Conservation (phyloP, 2,797 vertebrate species). For the Crenuchus spilurus region DNA sequence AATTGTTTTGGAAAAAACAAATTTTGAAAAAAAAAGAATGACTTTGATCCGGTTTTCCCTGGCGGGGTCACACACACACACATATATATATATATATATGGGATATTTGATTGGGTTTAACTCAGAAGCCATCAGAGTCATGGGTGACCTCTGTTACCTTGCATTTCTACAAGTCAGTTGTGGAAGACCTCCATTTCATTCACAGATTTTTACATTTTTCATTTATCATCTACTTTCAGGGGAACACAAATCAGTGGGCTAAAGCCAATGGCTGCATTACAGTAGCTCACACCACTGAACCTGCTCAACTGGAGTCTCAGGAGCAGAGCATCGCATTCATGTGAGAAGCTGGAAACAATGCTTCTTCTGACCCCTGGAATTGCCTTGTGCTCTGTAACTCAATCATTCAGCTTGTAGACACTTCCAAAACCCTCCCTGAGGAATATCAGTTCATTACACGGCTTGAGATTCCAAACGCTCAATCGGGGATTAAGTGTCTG, state of each 20-base stretch:
- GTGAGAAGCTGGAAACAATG: slow-evolving; percentile 7
- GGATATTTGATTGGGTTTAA: background rate
- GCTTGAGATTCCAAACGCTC: slow-evolving; percentile 50
- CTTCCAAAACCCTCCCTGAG: slow-evolving; percentile 37
- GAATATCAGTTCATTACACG: slow-evolving; percentile 51
- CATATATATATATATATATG: too few species aligned
- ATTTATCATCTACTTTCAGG: background rate
- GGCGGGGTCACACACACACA: too few species aligned
- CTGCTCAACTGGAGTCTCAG: background rate
- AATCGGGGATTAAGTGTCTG: slow-evolving; percentile 46
- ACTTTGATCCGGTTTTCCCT: too few species aligned
- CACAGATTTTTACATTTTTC: background rate
- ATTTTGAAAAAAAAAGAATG: too few species aligned
- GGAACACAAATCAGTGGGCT: background rate
- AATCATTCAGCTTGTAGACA: slow-evolving; percentile 16
- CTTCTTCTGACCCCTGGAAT: slow-evolving; percentile 16
- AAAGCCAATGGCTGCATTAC: background rate
- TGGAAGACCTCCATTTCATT: background rate
- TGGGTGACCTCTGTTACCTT: background rate
- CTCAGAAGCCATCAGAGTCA: slow-evolving; percentile 27
- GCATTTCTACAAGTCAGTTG: background rate
- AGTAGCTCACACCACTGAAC: background rate
- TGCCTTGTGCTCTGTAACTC: slow-evolving; percentile 28
- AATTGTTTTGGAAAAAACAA: too few species aligned
- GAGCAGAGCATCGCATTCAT: slow-evolving; percentile 12